Evolutionary conservation across 2,888 invertebrate genomes (phyloP).

Genomic region (Drosophila cyrtoloma): DNA sequence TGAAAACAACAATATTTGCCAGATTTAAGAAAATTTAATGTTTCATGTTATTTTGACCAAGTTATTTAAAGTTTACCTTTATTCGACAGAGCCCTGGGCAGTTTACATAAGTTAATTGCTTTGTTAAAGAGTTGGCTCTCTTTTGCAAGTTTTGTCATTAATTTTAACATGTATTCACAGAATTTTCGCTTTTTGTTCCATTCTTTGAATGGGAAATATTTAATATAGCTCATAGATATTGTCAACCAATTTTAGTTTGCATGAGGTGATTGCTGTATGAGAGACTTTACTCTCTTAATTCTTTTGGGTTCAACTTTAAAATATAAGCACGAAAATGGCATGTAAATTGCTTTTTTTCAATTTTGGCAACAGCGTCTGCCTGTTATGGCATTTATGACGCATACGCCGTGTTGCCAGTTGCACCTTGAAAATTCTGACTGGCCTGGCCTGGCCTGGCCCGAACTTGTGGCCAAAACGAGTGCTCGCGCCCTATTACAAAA

Average conservation of each 20-base stretch:
- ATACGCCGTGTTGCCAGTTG: slow-evolving; percentile 64
- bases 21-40: too few relatives aligned
- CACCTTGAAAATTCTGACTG: slow-evolving; percentile 66
- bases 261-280: background rate
- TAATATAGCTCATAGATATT: background rate
- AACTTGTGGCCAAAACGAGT: slow-evolving; percentile 47
- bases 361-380: slow-evolving; percentile 38
- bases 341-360: slow-evolving; percentile 12
- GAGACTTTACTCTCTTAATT: background rate
- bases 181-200: background rate
- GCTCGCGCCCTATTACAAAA: slow-evolving; percentile 68
- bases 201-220: background rate
- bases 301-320: slow-evolving; percentile 19
- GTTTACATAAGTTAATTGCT: background rate
- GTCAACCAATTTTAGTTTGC: background rate
- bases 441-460: slow-evolving; percentile 21
- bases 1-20: background rate
- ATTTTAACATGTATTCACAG: background rate
- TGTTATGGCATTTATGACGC: slow-evolving; percentile 71
- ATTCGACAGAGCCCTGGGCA: background rate
- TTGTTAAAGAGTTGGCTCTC: background rate
- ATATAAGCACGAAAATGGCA: background rate
- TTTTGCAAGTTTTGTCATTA: background rate
- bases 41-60: background rate
- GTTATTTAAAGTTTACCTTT: background rate